These are phyloP conservation scores for Acromyrmex heyeri DNA, from an alignment of 1,140 invertebrate species.

Conservation along the genomic window DNA sequence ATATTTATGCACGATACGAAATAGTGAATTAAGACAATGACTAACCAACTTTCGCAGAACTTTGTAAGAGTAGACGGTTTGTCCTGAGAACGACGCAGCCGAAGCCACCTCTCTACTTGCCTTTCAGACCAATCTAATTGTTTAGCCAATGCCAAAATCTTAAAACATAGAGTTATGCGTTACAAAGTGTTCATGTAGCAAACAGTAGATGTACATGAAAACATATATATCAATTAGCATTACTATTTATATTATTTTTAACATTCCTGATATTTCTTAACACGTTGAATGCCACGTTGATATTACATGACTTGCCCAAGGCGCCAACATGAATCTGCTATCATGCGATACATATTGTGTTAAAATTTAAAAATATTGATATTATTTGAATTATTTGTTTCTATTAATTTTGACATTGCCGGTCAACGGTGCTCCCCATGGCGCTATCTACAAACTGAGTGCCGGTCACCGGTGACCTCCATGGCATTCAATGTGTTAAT, in stretches of 20 bases:
- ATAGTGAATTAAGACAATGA: not conserved
- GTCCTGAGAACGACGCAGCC: constrained; percentile 92
- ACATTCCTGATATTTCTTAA: constrained; percentile 7
- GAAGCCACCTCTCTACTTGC: constrained; percentile 96
- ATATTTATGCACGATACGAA: not conserved
- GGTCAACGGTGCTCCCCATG: no score
- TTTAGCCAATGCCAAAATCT: constrained; percentile 93
- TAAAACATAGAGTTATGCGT: constrained; percentile 72
- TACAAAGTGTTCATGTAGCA: constrained; percentile 39
- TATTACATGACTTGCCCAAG: no score
- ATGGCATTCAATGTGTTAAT: not conserved
- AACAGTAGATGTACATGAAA: not conserved
- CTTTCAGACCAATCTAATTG: constrained; percentile 95
- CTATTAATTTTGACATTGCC: no score
- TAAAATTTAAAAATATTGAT: no score
- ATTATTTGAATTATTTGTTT: no score
- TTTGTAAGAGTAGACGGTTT: constrained; percentile 96
- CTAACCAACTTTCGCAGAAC: constrained; percentile 94
- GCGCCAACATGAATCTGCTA: no score
- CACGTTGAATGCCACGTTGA: no score
- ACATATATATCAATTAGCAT: constrained; percentile 1
- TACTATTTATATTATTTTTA: not conserved
- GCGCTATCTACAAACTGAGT: no score
- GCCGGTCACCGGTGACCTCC: no score
- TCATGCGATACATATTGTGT: no score